Evolutionary conservation across 1,140 invertebrate species (phyloP).

Genomic region (Protaetia brevitarsis): DNA sequence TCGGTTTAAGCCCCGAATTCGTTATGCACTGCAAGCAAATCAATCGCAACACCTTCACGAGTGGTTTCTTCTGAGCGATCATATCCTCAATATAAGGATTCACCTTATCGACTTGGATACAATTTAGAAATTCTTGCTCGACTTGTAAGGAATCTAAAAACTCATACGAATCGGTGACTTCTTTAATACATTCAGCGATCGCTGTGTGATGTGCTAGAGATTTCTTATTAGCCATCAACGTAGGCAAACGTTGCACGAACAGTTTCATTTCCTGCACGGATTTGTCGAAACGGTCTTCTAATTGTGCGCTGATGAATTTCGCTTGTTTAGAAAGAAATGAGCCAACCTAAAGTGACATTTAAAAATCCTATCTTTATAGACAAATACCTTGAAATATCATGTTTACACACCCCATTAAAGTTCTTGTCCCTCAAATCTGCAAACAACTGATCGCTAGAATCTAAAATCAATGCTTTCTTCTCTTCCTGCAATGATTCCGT

Average conservation of each 20-base stretch:
- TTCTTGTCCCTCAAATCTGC: constrained; percentile 89
- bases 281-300: constrained; percentile 85
- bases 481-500: constrained; percentile 62
- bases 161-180: constrained; percentile 49
- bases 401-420: constrained; percentile 71
- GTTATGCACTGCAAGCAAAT: constrained; percentile 86
- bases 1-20: constrained; percentile 86
- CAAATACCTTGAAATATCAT: too few relatives aligned
- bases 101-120: constrained; percentile 85
- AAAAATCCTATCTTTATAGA: constrained; percentile 17
- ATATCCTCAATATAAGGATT: constrained; percentile 87
- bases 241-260: constrained; percentile 86
- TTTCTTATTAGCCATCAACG: constrained; percentile 84
- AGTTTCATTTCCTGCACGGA: constrained; percentile 91
- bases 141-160: constrained; percentile 46
- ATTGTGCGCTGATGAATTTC: constrained; percentile 78
- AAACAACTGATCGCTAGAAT: constrained; percentile 88
- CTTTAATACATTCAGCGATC: constrained; percentile 63
- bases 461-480: constrained; percentile 81
- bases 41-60: constrained; percentile 81
- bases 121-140: constrained; percentile 84
- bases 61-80: constrained; percentile 77
- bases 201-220: constrained; percentile 70
- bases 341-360: constrained; percentile 58
- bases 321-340: constrained; percentile 83